phyloP scores from a whole-genome alignment of 1,140 invertebrate genomes.

The Achroia grisella region DNA sequence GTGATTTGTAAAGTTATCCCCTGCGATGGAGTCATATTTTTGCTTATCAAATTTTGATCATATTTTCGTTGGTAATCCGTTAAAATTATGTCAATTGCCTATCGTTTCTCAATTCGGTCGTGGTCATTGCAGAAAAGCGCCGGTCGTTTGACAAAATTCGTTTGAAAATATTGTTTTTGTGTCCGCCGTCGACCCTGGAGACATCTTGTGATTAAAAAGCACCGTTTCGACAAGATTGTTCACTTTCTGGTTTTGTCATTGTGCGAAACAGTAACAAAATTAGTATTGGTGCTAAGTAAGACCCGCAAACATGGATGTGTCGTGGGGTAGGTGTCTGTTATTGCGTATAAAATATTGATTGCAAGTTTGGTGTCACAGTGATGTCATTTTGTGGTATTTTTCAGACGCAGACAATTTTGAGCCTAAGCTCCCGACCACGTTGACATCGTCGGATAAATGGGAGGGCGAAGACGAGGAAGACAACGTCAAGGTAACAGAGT shows the following conservation, averaged over 20 bases:
- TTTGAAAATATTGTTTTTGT: conserved; percentile 54
- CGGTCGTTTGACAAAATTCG: conserved; percentile 68
- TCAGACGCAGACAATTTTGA: conserved; percentile 72
- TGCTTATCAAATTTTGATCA: conserved; percentile 61
- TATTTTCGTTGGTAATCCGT: conserved; percentile 61
- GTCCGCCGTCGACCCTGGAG: conserved; percentile 62
- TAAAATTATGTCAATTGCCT: conserved; percentile 68
- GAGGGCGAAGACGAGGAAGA: conserved; percentile 92
- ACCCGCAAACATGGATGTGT: conserved; percentile 64
- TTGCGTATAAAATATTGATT: conserved; percentile 15
- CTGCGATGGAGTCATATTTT: conserved; percentile 74
- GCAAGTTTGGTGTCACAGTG: conserved; percentile 11
- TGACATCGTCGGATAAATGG: conserved; percentile 82
- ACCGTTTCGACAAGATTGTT: conserved; percentile 42
- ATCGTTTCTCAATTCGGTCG: conserved; percentile 57
- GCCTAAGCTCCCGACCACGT: conserved; percentile 68
- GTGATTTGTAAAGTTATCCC: conserved; percentile 66
- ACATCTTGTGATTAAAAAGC: conserved; percentile 69
- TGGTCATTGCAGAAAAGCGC: conserved; percentile 65
- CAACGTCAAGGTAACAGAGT: conserved; percentile 82
- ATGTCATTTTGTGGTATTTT: conserved; percentile 40
- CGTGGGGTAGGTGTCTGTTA: conserved; percentile 60
- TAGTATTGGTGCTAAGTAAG: conserved; percentile 46
- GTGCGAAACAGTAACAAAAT: conserved; percentile 62
- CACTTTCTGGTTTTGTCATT: conserved; percentile 59